Evolutionary conservation across 2,888 invertebrate genomes (phyloP), one percentile per base, ranked within the genome.

Genomic region (Cheilosia urbana): DNA sequence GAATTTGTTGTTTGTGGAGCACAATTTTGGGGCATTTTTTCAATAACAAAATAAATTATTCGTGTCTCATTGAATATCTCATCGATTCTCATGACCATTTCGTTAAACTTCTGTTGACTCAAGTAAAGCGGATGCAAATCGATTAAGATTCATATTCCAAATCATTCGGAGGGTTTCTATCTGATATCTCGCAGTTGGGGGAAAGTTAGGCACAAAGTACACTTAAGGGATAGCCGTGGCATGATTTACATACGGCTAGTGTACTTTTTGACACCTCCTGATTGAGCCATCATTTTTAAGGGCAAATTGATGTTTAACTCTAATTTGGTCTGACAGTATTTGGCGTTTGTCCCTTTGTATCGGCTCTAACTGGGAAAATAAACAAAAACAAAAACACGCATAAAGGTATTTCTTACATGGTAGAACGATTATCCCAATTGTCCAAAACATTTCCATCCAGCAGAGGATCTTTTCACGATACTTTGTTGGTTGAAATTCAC

Each of bases 391-490:
- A 87, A 65, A 13, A n/a, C 15, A 51, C 11, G 19, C 34, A 17
- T 51, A 75, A 27, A 27, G 42, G 66, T 60, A 58, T 62, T 81
- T 89, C 93, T 93, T 93, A 96, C 96, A 93, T 90, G 96, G 96
- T 73, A 96, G 92, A 87, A 94, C 91, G 89, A 96, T 96, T 69
- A 96, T 96, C 84, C 96, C 96, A 58, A 96, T 92, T 42, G 96
- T 96, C 96, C 96, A 96, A 93, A 96, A 96, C 93, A 96, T 93
- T 93, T 96, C 96, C 96, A 96, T 96, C 96, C 96, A 96, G 92
- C 96, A 96, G 80, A 96, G 94, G 90, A 96, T 96, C 89, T 95
- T 96, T 91, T 96, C 96, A 90, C 96, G 94, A 92, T 96, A 95
- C 92, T 95, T 95, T 75, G 95, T 95, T 51, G 95, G 95, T 90